Evolutionary conservation across 2,797 vertebrate genomes (phyloP).

Genomic region (Acrocephalus scirpaceus): DNA sequence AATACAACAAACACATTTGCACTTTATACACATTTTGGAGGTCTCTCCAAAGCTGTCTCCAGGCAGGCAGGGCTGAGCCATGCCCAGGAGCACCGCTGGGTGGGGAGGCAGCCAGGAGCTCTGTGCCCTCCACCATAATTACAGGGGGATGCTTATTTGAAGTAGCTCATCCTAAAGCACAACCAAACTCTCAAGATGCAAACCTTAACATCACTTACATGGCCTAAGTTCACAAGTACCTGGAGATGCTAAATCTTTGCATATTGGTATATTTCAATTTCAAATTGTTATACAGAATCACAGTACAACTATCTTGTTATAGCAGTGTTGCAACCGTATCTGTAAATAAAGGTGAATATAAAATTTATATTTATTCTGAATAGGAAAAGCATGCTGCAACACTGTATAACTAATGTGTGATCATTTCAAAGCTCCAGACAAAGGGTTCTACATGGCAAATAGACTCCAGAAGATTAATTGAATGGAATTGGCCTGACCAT

Average conservation of each 20-base stretch:
- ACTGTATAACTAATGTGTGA: background rate
- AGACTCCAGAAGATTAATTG: background rate
- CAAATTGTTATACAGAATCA: background rate
- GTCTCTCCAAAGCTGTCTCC: background rate
- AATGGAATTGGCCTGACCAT: background rate
- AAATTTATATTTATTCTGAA: background rate
- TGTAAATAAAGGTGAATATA: background rate
- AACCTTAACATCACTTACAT: background rate
- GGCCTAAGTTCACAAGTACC: background rate
- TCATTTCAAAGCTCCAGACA: background rate
- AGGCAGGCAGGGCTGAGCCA: background rate
- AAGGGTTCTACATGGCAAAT: background rate
- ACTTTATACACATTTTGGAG: background rate
- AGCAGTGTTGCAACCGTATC: background rate
- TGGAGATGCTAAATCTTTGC: background rate
- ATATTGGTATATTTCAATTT: background rate
- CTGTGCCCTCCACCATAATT: background rate
- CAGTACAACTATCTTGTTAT: background rate
- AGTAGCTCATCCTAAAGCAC: background rate
- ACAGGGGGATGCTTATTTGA: background rate
- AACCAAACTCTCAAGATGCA: background rate
- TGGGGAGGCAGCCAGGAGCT: background rate
- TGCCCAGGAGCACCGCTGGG: fast-evolving
- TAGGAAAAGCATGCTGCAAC: background rate
- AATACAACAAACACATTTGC: background rate